Evolutionary conservation across 2,113 vertebrate species (phyloP).

Genomic region (Chitala chitala): DNA sequence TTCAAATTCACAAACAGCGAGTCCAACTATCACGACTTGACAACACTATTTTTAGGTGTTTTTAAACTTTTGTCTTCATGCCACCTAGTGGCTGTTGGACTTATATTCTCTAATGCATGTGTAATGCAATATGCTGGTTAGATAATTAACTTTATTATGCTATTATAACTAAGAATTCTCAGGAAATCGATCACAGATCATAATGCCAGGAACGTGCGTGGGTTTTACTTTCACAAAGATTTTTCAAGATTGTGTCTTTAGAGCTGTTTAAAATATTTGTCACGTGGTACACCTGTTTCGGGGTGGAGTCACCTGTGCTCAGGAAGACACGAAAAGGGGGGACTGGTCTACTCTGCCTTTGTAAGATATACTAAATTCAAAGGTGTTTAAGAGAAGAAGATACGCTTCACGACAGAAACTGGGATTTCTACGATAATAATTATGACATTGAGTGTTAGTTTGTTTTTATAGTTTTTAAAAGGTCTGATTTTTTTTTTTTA

Average conservation of each 20-base stretch:
- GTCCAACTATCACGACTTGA: too few species aligned
- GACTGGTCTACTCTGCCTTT: background rate
- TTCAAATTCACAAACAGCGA: too few species aligned
- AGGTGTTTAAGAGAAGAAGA: background rate
- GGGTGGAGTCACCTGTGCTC: conserved; percentile 51
- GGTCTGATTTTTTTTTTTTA: conserved; percentile 24
- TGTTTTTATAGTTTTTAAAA: background rate
- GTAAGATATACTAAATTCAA: conserved; percentile 2
- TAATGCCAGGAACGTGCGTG: too few species aligned
- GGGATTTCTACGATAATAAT: background rate
- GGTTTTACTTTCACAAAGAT: too few species aligned
- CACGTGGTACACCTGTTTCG: conserved; percentile 48
- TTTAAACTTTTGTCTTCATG: too few species aligned
- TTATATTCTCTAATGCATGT: too few species aligned
- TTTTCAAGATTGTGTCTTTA: too few species aligned
- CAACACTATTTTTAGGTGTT: too few species aligned
- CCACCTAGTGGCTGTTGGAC: too few species aligned
- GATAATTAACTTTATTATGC: too few species aligned
- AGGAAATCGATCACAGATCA: too few species aligned
- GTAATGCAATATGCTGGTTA: too few species aligned
- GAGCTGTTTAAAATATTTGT: background rate
- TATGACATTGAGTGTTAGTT: conserved; percentile 4
- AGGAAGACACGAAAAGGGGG: conserved; percentile 25
- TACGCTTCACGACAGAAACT: background rate
- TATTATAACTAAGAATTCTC: background rate